Evolutionary conservation across 1,140 invertebrate genomes (phyloP).

Genomic region (Drosophila trapezifrons): DNA sequence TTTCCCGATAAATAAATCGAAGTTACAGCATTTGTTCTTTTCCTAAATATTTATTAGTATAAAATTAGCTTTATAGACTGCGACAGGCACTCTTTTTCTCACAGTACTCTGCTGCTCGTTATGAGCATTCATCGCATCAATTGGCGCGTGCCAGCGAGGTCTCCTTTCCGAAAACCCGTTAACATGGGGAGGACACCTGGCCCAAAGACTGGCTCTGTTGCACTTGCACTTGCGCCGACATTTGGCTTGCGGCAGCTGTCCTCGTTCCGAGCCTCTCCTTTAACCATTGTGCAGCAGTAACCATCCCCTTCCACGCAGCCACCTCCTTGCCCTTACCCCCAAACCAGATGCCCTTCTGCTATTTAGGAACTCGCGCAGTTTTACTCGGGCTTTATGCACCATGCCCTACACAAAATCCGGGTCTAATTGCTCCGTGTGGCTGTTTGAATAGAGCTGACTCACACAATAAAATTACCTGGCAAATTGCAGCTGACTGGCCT

Average conservation of each 20-base stretch:
- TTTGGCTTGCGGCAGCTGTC: conserved; percentile 44
- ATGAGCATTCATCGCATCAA: conserved; percentile 72
- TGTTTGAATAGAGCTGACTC: conserved; percentile 8
- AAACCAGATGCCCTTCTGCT: conserved; percentile 23
- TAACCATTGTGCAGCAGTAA: conserved; percentile 3
- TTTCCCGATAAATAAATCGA: too few species aligned
- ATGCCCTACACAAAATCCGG: conserved; percentile 28
- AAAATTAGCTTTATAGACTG: background rate
- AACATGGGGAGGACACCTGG: conserved; percentile 23
- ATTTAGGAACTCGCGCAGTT: conserved; percentile 45
- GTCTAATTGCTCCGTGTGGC: conserved; percentile 28
- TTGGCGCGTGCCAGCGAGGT: conserved; percentile 59
- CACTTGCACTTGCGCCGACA: conserved; percentile 41
- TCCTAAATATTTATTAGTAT: too few species aligned
- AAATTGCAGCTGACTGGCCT: conserved; percentile 16
- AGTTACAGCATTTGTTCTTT: too few species aligned
- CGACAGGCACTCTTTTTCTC: background rate
- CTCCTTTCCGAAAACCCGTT: conserved; percentile 26
- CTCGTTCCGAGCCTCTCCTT: conserved; percentile 30
- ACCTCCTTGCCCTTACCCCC: background rate
- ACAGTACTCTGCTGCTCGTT: conserved; percentile 42
- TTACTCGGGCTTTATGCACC: conserved; percentile 17
- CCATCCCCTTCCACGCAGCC: background rate
- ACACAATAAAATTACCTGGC: conserved; percentile 34
- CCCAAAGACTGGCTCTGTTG: conserved; percentile 25